Base-by-base conservation (phyloP, 2,888 invertebrate genomes). In the Adelognathus sp. region DNA sequence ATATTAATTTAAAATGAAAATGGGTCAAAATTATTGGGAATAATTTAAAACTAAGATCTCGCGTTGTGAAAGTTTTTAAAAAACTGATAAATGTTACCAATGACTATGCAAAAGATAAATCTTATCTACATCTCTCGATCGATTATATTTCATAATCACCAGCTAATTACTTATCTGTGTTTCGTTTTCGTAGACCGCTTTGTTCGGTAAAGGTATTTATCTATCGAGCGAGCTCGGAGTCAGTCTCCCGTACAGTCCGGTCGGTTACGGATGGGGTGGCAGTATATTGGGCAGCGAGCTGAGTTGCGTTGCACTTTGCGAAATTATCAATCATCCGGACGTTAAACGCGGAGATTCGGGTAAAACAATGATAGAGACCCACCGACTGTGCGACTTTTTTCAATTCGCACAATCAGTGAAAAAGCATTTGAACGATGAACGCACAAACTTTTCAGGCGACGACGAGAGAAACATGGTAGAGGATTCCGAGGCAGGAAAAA, bases 291-390 rank as follows among this genome's bases (percentile, higher is more conserved):
- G 97, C 1, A 93, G 94, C n/a, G 94, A 95, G 81, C 92, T 97
- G 63, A 95, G 96, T 44, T 95, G 96, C 88, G 93, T 97, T 56
- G 97, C 96, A 1, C 92, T 97, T 78, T 96, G 97, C 91, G 96
- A 97, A 92, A 94, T 96, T 66, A 94, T 97, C 56, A 94, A 96
- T 90, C 94, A 96, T 87, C 94, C 95, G 1, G 93, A 94, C 67
- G 93, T 94, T 9, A 93, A 93, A 76, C 84, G 85, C 80, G 90
- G 89, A 46, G 88, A 89, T 69, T 82, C 88, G 31, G 86, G 91
- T 91, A 85, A 83, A 61, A 6, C n/a, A n/a, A n/a, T n/a, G n/a
- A n/a, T n/a, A n/a, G n/a, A n/a, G n/a, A n/a, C n/a, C n/a, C n/a
- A n/a, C n/a, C n/a, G n/a, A n/a, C n/a, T n/a, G n/a, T n/a, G n/a